Base-by-base conservation (phyloP, 1,140 invertebrate species). In the Ctenoplectra terminalis region DNA sequence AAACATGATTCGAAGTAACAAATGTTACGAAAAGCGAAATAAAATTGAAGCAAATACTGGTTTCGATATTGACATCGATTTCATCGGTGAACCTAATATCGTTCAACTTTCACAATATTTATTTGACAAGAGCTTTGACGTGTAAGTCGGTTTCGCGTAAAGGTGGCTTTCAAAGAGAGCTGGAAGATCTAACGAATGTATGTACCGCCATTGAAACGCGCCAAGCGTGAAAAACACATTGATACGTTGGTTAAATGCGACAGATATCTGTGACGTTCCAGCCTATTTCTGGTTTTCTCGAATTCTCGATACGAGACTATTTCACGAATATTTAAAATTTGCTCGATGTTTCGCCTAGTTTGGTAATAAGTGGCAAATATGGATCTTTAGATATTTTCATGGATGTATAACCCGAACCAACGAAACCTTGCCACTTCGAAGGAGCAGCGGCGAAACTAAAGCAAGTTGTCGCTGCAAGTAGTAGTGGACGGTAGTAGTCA, bases 161-260 rank as follows among this genome's bases (percentile, higher is more conserved):
- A 82, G 73, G 61, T 83, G 64, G 48, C 67, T 76, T 56, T 77
- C 40, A 1, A 69, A 70, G 37, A 69, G 37, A 74, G 50, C 34
- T 37, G 54, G 29, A 20, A 34, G 37, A 82, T 43, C 77, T 71
- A 72, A 70, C 43, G 77, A 79, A 82, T 85, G 84, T 82, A 82
- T 84, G 82, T 84, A 52, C 76, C 54, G 56, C 72, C 60, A 74
- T 64, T 67, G 52, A 81, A 79, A 60, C 61, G 76, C 66, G 52
- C 78, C 69, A 58, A 78, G 54, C 43, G 46, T 63, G 63, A 69
- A 71, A 61, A 81, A 52, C 52, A 34, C 43, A 52, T 64, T 77
- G 70, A 72, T 83, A 87, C 80, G 84, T 87, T 84, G 79, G 76
- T 54, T 70, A 86, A 85, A 69, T 85, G 84, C 77, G 77, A 86